Base-by-base conservation (phyloP, 2,113 vertebrate genomes). In the Paramisgurnus dabryanus region DNA sequence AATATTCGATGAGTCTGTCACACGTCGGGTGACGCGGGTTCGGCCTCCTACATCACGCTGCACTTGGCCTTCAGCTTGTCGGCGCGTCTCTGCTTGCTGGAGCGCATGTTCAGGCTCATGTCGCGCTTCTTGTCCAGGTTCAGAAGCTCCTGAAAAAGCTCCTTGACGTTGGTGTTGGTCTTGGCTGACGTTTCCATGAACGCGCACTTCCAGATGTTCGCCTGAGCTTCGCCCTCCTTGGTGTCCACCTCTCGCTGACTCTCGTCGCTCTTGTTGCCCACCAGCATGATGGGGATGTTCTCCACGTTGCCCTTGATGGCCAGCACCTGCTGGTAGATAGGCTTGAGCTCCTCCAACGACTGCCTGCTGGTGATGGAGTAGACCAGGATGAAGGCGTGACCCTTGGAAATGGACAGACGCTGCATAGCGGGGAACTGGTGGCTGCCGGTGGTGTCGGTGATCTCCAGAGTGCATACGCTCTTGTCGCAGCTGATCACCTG, bases 401-500 rank as follows among this genome's bases (percentile, higher is more conserved):
- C 95, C 85, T 95, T 95, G 88, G 95, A 96, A 90, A 96, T 96
- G 89, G 95, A 95, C 34, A 95, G 92, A 3, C 95, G 92, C 90
- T 96, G 94, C 95, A 96, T 95, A 88, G 95, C 95, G 0, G 95
- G 95, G 92, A 96, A 96, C 91, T 96, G 95, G 89, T 96, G 95
- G 87, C 95, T 95, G 87, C 95, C 95, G 0, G 95, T 96, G 80
- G 95, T 96, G 91, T 96, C 95, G 0, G 95, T 96, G 93, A 96
- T 96, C 89, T 96, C 94, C 86, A 96, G 90, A 0, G 95, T 96
- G 89, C 95, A 95, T 81, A 96, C 93, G 57, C 94, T 96, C 91
- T 96, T 96, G 90, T 96, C 95, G 0, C 95, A 96, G 92, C 95
- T 96, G 93, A 96, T 96, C 80, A 96, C 95, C 90, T 96, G 95